These are phyloP conservation scores for Microcebus jonahi DNA, from an alignment of 2,113 vertebrate genomes.

Conservation along the genomic window DNA sequence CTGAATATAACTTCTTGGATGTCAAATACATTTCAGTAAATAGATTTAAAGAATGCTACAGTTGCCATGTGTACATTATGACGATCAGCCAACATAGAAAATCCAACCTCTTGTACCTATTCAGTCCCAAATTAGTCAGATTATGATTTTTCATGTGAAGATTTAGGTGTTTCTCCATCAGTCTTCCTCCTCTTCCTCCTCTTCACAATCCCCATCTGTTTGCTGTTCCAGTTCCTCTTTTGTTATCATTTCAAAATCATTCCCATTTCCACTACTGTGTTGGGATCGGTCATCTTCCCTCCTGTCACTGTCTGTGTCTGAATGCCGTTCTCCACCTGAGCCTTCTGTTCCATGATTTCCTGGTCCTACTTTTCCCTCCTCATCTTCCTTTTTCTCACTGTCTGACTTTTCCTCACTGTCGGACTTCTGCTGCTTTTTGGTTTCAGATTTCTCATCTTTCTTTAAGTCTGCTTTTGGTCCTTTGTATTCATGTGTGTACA, in stretches of 20 bases:
- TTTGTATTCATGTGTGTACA: slow-evolving; percentile 99
- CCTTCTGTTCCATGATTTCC: slow-evolving; percentile 85
- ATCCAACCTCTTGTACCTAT: slow-evolving; percentile 87
- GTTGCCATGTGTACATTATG: slow-evolving; percentile 82
- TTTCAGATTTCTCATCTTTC: slow-evolving; percentile 92
- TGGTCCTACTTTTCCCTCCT: slow-evolving; percentile 89
- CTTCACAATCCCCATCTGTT: slow-evolving; percentile 94
- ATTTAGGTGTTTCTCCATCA: slow-evolving; percentile 85
- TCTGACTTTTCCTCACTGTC: slow-evolving; percentile 97
- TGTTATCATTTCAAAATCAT: slow-evolving; percentile 99
- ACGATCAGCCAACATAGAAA: slow-evolving; percentile 90
- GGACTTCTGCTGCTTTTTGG: slow-evolving; percentile 91
- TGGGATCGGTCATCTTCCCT: slow-evolving; percentile 97
- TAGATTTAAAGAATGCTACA: slow-evolving; percentile 83
- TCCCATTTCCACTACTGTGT: slow-evolving; percentile 97
- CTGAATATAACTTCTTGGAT: slow-evolving; percentile 84
- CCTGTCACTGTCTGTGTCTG: slow-evolving; percentile 98
- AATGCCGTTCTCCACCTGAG: slow-evolving; percentile 88
- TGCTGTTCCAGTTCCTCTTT: slow-evolving; percentile 99
- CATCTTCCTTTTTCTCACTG: slow-evolving; percentile 95
- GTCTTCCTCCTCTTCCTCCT: slow-evolving; percentile 86
- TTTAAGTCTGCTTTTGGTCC: slow-evolving; percentile 92
- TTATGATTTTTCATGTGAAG: slow-evolving; percentile 92
- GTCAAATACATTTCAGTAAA: slow-evolving; percentile 84
- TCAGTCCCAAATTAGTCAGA: slow-evolving; percentile 85